Conservation (phyloP, 2,113 vertebrate species). For the Aegypius monachus region DNA sequence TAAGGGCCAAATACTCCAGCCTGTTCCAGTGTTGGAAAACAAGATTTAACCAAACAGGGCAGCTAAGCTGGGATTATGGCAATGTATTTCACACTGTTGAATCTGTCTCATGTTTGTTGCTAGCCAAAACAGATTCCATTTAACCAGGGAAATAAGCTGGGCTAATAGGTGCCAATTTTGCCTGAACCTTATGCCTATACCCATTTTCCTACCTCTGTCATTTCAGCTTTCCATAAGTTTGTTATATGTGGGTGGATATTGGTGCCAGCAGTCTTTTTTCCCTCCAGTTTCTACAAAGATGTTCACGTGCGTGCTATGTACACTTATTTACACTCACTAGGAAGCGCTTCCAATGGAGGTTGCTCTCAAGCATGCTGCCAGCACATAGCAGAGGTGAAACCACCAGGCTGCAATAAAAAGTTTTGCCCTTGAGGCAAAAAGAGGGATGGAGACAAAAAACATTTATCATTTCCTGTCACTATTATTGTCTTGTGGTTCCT, state of each 20-base stretch:
- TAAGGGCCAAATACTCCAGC: neutral
- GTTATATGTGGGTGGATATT: neutral
- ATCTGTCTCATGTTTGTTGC: neutral
- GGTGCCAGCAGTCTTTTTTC: neutral
- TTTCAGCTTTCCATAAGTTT: neutral
- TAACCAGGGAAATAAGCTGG: neutral
- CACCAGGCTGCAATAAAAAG: slow-evolving; percentile 36
- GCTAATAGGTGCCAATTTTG: neutral
- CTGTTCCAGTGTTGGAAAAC: neutral
- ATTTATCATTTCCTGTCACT: slow-evolving; percentile 37
- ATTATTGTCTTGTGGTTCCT: slow-evolving; percentile 33
- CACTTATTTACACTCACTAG: slow-evolving; percentile 35
- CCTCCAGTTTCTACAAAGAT: neutral
- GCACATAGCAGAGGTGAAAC: slow-evolving; percentile 45
- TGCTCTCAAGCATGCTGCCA: slow-evolving; percentile 25
- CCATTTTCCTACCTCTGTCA: neutral
- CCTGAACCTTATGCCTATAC: neutral
- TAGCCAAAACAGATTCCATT: neutral
- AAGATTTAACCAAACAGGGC: neutral
- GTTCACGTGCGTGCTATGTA: neutral
- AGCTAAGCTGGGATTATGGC: neutral
- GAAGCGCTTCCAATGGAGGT: neutral
- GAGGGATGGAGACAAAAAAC: slow-evolving; percentile 36
- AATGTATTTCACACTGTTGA: neutral
- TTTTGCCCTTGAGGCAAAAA: slow-evolving; percentile 46